Evolutionary conservation across 2,113 vertebrate genomes (phyloP).

Genomic region (Chlorodrepanis virens): DNA sequence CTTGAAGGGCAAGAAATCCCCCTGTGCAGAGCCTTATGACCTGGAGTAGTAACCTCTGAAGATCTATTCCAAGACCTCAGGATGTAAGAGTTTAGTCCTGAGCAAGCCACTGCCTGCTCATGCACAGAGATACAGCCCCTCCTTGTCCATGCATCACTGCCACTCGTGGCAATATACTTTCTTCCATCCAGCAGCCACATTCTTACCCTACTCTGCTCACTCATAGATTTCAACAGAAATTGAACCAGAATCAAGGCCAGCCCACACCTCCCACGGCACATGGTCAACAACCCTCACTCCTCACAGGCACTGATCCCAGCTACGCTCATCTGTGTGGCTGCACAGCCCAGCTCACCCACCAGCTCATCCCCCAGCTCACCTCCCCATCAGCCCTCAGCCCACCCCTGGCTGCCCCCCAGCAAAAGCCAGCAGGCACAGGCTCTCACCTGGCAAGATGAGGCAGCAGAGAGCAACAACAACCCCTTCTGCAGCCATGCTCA

Average conservation of each 20-base stretch:
- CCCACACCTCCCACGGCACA: background rate
- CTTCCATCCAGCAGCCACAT: background rate
- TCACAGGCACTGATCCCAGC: rapidly evolving
- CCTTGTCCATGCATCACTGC: rapidly evolving
- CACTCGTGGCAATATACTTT: rapidly evolving
- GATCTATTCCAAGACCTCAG: background rate
- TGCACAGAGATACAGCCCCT: background rate
- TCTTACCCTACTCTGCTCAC: background rate
- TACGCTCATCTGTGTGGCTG: rapidly evolving
- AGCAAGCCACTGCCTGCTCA: background rate
- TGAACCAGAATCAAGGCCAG: background rate
- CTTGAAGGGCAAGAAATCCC: background rate
- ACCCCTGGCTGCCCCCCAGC: background rate
- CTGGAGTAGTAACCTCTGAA: background rate
- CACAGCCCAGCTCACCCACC: rapidly evolving
- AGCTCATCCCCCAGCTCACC: background rate
- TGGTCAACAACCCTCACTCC: rapidly evolving
- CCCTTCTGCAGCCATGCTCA: background rate
- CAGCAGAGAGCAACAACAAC: background rate
- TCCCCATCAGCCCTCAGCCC: background rate
- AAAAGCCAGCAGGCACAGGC: background rate
- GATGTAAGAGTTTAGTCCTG: background rate
- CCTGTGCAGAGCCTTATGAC: background rate
- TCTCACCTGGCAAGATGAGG: background rate
- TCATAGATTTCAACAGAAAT: background rate